Evolutionary conservation across 2,888 invertebrate genomes (phyloP), one percentile per base, ranked within the genome.

Genomic region (Malthinus seriepunctatus): DNA sequence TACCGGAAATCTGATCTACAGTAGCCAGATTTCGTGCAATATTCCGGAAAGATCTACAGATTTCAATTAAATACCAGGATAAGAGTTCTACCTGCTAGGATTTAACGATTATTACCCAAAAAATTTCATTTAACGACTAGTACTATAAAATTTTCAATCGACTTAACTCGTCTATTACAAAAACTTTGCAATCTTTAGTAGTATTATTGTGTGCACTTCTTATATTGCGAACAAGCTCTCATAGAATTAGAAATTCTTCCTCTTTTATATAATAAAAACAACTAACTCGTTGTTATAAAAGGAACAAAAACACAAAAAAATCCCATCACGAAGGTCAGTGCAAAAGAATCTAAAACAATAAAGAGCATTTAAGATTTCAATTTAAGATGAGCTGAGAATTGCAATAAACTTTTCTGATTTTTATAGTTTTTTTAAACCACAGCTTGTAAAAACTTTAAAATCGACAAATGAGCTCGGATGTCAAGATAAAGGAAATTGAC

Each of bases 91-190:
- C 70, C 71, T 71, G 70, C 65, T 63, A 67, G 66, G 69, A 69
- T 71, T 71, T 71, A 71, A 72, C 71, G 71, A 69, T 71, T 72
- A 72, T 70, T 69, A 63, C 67, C 66, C 61, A 71, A 71, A 69
- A 71, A 66, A 64, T 64, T 62, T 63, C 65, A 56, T 46, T 65
- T 67, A 69, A 69, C 69, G 68, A 69, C 67, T 62, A 54, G 60
- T 55, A 61, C 67, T 63, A 67, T 71, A 70, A 71, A 72, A 70
- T 69, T 67, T 67, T 67, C 71, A 68, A 67, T 69, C 65, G 60
- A 60, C 55, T 60, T 54, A 54, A 51, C 59, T 53, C 44, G 15
- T 42, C 14, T 34, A 54, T 39, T 52, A 33, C 31, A 49, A 58
- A 58, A 58, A 58, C 58, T 49, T 48, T 39, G 15, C 39, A 51